These are phyloP conservation scores for Hemithea aestivaria DNA, from an alignment of 2,888 invertebrate species.

Conservation along the genomic window DNA sequence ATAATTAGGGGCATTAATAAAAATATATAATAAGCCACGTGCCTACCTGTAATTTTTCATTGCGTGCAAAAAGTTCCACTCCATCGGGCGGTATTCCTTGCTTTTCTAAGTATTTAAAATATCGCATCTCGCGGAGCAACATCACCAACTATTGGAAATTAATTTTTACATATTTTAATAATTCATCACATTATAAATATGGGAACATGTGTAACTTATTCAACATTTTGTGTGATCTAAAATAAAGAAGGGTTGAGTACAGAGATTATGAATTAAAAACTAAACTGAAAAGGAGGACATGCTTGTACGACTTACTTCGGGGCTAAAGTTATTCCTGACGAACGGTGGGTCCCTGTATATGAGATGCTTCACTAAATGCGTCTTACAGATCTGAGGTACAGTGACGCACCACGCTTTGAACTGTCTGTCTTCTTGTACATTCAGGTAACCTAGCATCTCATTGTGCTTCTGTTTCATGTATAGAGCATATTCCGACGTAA, in stretches of 20 bases:
- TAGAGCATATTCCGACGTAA: conserved; percentile 77
- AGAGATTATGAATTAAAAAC: too few relatives aligned
- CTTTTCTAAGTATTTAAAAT: conserved; percentile 83
- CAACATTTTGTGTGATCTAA: too few relatives aligned
- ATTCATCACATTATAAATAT: background rate
- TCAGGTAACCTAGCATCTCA: conserved; percentile 83
- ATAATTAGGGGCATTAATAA: too few relatives aligned
- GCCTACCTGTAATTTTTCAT: conserved; percentile 83
- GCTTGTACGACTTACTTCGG: conserved; percentile 73
- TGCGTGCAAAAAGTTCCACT: conserved; percentile 81
- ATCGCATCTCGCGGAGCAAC: conserved; percentile 89
- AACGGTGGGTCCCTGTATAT: conserved; percentile 77
- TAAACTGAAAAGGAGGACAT: too few relatives aligned
- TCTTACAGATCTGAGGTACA: conserved; percentile 82
- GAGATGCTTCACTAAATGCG: conserved; percentile 80
- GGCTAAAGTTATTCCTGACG: conserved; percentile 83
- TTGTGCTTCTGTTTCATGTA: conserved; percentile 80
- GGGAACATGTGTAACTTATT: too few relatives aligned
- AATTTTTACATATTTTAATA: too few relatives aligned
- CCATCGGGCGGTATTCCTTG: conserved; percentile 82
- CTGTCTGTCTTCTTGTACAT: conserved; percentile 79
- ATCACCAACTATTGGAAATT: conserved; percentile 78
- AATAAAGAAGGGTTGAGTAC: too few relatives aligned
- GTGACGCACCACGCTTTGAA: conserved; percentile 84
- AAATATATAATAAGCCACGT: too few relatives aligned